Conservation (phyloP, 1,140 invertebrate species). For the Bradysia coprophila region DNA sequence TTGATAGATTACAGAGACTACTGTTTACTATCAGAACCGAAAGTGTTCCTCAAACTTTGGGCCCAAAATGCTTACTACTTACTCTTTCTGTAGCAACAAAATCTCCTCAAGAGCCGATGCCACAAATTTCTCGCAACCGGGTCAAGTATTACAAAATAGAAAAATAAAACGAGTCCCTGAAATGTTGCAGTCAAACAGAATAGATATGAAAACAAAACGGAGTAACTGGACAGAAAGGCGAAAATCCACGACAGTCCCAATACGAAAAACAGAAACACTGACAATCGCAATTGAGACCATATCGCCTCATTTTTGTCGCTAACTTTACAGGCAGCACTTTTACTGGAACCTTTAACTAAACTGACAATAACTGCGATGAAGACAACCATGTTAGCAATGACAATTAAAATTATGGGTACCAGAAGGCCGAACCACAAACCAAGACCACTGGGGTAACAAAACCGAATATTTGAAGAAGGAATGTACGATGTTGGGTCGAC, state of each 20-base stretch:
- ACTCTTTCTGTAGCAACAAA: too few species aligned
- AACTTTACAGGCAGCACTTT: too few species aligned
- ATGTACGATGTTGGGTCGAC: constrained; percentile 29
- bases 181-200: constrained; percentile 39
- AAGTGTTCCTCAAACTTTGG: too few species aligned
- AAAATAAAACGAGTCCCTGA: constrained; percentile 41
- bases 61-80: too few species aligned
- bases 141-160: constrained; percentile 43
- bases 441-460: constrained; percentile 37
- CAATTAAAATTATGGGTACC: constrained; percentile 30
- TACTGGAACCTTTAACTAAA: constrained; percentile 27
- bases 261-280: constrained; percentile 38
- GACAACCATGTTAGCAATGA: constrained; percentile 30
- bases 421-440: constrained; percentile 31
- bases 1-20: too few species aligned
- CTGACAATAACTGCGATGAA: constrained; percentile 34
- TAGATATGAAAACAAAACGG: constrained; percentile 33
- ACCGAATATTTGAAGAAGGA: constrained; percentile 11
- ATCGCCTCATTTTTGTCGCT: constrained; percentile 25
- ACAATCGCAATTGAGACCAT: constrained; percentile 33
- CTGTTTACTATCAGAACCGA: too few species aligned
- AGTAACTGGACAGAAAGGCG: constrained; percentile 32
- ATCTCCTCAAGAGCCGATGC: too few species aligned
- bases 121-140: constrained; percentile 31
- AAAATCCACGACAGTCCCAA: constrained; percentile 43